Percentiles rank a stretch among this genome's conserved stretches.
These are phyloP conservation scores for Endotricha flammealis DNA, from an alignment of 2,888 invertebrate genomes.

Conservation along the genomic window DNA sequence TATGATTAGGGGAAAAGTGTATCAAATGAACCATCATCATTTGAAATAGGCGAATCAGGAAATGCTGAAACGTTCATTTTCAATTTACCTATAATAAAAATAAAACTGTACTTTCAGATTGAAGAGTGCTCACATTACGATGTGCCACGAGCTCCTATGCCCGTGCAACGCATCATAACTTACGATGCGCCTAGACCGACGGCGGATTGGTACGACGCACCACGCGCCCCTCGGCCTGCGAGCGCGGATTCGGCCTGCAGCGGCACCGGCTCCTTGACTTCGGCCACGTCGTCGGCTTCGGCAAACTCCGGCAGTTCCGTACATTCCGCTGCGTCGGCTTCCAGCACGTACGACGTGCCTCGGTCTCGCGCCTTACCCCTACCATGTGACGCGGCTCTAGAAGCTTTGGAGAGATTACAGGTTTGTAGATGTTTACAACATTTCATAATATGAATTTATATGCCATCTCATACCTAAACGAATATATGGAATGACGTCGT, in stretches of 20 bases:
- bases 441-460: too few species aligned
- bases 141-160: constrained; percentile 70
- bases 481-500: too few species aligned
- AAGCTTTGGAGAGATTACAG: constrained; percentile 70
- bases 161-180: constrained; percentile 84
- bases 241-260: constrained; percentile 79
- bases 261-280: constrained; percentile 69
- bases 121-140: constrained; percentile 73
- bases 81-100: too few species aligned
- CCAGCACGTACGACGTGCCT: constrained; percentile 73
- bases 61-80: too few species aligned
- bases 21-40: too few species aligned
- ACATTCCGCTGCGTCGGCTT: constrained; percentile 61
- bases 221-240: constrained; percentile 67
- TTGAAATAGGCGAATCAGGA: too few species aligned
- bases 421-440: too few species aligned
- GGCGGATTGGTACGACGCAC: constrained; percentile 70
- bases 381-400: constrained; percentile 71
- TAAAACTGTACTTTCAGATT: constrained; percentile 38
- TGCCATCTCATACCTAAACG: too few species aligned
- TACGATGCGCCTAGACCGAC: constrained; percentile 78
- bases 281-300: constrained; percentile 70
- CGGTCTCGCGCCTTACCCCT: constrained; percentile 64
- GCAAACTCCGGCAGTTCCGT: constrained; percentile 69
- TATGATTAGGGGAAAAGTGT: too few species aligned